phyloP scores from a whole-genome alignment of 2,888 invertebrate genomes.

The Amaurobius ferox region DNA sequence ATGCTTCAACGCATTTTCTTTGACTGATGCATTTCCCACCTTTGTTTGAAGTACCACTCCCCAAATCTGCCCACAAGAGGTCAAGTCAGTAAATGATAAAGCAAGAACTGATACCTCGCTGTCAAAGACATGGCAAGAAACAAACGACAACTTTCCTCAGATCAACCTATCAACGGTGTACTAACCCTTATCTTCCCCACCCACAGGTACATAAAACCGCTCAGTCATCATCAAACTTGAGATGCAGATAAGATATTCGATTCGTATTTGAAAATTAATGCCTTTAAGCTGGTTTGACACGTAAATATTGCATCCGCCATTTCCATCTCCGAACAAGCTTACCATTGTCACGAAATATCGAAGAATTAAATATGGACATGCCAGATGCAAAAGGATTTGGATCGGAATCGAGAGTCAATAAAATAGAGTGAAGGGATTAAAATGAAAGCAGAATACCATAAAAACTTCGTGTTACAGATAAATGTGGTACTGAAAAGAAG shows the following conservation, averaged over 20 bases:
- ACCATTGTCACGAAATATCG: background rate
- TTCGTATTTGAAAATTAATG: background rate
- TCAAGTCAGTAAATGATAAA: conserved; percentile 10
- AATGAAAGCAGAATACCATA: background rate
- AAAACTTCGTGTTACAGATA: too few species aligned
- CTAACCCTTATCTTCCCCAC: background rate
- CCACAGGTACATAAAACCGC: background rate
- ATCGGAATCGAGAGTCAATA: background rate
- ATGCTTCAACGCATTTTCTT: too few species aligned
- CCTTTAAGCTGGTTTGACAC: background rate
- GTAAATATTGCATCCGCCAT: background rate
- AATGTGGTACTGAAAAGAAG: background rate
- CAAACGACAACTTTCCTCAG: too few species aligned
- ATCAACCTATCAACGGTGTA: too few species aligned
- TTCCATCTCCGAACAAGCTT: background rate
- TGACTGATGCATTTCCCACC: conserved; percentile 17
- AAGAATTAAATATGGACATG: background rate
- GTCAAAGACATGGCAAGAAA: too few species aligned
- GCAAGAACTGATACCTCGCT: too few species aligned
- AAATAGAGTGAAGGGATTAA: background rate
- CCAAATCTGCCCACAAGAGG: background rate
- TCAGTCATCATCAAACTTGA: background rate
- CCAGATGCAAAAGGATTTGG: background rate
- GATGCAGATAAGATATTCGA: background rate
- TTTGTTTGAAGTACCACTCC: conserved; percentile 31